Evolutionary conservation across 2,797 vertebrate genomes (phyloP), one percentile per base, ranked within the genome.

Genomic region (Enteromius mattozi): DNA sequence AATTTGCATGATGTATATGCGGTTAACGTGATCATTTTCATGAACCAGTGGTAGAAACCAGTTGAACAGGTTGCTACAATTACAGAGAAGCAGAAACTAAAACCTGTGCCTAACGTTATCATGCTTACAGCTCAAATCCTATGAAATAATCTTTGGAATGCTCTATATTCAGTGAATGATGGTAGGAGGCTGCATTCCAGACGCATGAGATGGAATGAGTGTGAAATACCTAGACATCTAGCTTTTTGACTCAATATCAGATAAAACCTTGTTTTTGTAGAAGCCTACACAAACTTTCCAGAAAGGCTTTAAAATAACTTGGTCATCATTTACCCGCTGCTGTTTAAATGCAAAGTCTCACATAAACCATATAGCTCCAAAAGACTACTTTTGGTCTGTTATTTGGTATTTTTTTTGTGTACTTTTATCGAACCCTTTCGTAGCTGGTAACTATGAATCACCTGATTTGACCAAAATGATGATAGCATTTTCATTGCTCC

Each of bases 101-200:
- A 86, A 61, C 74, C 69, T 16, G 19, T 1, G n/a, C 77, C 49
- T 56, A 35, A 79, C 66, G 17, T 66, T 19, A 21, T 61, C 69
- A 71, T 13, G 54, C 63, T 59, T 19, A 42, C 59, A 51, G 63
- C 65, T 47, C 14, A 68, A 61, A 81, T 37, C 3, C 1, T 33
- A 37, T 63, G 63, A 78, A 69, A 74, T 27, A 42, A 76, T 71
- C 68, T 27, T n/a, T 71, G 80, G 85, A 83, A 89, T 68, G 51
- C 17, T 68, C 9, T 21, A 47, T 42, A 59, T 75, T 63, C 74
- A 56, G 56, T 16, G 35, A 30, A 70, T 61, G 19, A 51, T 77
- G 40, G 30, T 42, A 13, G 70, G 30, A 42, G 80, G 65, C 49
- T 75, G 66, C 81, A 89, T 90, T 88, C 87, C 74, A 84, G 49